Base-by-base conservation (phyloP, 1,140 invertebrate species). In the Colletes latitarsis region DNA sequence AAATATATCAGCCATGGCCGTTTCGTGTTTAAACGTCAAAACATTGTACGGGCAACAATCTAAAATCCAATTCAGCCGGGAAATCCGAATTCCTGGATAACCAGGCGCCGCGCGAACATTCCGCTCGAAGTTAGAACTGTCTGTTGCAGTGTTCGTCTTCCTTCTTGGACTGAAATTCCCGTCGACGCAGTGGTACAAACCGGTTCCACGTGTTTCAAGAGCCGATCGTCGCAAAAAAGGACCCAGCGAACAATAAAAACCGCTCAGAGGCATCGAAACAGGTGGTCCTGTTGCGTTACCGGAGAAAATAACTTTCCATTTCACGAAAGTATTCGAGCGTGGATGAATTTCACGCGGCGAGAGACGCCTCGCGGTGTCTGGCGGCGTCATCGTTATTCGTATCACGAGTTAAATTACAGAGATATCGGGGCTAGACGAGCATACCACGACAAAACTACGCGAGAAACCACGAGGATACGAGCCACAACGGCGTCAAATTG, bases 371-470 rank as follows among this genome's bases (percentile, higher is more conserved):
- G 30, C 19, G 78, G 55, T 30, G 60, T 21, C 80, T 86, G 49
- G 49, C 81, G 30, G 39, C 76, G 78, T 88, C 85, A 88, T 88
- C 84, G 83, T 87, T 85, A 90, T 89, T 87, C 88, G 86, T 84
- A 89, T 88, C 88, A 88, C 85, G 86, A 84, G 77, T 88, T 82
- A 82, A 89, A 89, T 89, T 88, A 90, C 84, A 83, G 81, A 84
- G 82, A 87, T 88, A 89, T 87, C 86, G 83, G 82, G 71, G 67
- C 79, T 84, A 67, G 60, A 39, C 49, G 81, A 68, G 81, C 81
- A 83, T 81, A 79, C 76, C 77, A 80, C 81, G 60, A 75, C 62
- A 57, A 78, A 49, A 77, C 77, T 69, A 76, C 21, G 17, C 21
- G 9, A 17, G 41, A 77, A 80, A 64, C 76, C 21, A 39, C 14